phyloP scores from a whole-genome alignment of 2,797 vertebrate species.

The Balearica regulorum region DNA sequence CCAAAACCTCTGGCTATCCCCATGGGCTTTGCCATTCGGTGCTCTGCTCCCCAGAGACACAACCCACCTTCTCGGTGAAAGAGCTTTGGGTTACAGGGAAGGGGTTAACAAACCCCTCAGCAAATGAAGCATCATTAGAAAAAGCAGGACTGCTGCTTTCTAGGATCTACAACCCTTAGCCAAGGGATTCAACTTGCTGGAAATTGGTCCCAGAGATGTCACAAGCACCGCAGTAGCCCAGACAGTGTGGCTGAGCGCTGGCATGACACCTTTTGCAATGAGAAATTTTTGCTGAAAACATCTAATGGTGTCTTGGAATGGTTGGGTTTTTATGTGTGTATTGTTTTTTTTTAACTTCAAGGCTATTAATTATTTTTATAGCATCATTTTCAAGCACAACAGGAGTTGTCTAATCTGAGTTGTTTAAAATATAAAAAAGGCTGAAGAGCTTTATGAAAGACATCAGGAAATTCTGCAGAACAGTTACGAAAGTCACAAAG shows the following conservation, averaged over 20 bases:
- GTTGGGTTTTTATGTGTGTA: neutral
- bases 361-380: neutral
- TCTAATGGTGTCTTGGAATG: neutral
- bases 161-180: neutral
- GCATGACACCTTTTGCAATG: neutral
- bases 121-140: neutral
- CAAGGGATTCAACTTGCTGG: neutral
- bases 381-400: neutral
- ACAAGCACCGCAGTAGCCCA: fast-evolving
- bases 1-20: neutral
- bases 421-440: neutral
- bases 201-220: neutral
- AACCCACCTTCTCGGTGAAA: neutral
- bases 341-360: neutral
- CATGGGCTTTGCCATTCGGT: neutral
- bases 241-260: neutral
- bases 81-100: neutral
- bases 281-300: neutral
- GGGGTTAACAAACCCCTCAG: neutral
- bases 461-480: neutral
- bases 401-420: neutral
- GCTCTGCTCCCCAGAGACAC: neutral
- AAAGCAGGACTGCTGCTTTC: neutral
- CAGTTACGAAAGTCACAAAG: neutral
- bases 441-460: neutral